Evolutionary conservation across 2,113 vertebrate species (phyloP), one percentile per base, ranked within the genome.

Genomic region (Strigops habroptila): DNA sequence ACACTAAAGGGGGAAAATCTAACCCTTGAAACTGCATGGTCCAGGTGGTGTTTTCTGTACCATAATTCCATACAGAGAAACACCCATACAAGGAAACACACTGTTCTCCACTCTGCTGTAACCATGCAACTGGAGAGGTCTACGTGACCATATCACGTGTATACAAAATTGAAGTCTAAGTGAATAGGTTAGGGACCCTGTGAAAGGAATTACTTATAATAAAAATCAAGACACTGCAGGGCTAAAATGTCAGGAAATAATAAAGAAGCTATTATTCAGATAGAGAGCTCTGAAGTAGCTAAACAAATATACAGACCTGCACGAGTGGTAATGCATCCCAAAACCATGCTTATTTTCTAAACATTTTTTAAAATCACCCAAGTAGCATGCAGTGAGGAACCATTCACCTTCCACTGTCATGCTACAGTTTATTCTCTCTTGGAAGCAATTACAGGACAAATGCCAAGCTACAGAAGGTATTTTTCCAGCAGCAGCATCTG

Each of bases 401-500:
- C 80, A 80, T 93, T 96, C 93, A 93, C 95, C 92, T 96, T 92
- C 93, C n/a, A 79, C 78, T 68, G 86, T 95, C 94, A 94, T 7
- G 35, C 82, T 93, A 84, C 85, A 93, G 90, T 96, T 97, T 97
- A 95, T 97, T 98, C 95, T 96, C 97, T 97, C 97, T 97, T 91
- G 67, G 96, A 98, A 97, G 96, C 97, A 97, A 97, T 97, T 96
- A 97, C 91, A 97, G 33, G 96, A 97, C 97, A 97, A 97, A 97
- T 95, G 97, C 97, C 98, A 97, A 97, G 95, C 94, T 96, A 93
- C 95, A 97, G 95, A 97, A 97, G 96, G 97, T 97, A 93, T 97
- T 98, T 98, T 98, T 98, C 98, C 98, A 98, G 96, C 97, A 98
- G 98, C 96, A 94, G 98, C 98, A 98, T 98, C 98, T 98, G 98